phyloP scores from a whole-genome alignment of 2,113 vertebrate genomes.

The Upupa epops region DNA sequence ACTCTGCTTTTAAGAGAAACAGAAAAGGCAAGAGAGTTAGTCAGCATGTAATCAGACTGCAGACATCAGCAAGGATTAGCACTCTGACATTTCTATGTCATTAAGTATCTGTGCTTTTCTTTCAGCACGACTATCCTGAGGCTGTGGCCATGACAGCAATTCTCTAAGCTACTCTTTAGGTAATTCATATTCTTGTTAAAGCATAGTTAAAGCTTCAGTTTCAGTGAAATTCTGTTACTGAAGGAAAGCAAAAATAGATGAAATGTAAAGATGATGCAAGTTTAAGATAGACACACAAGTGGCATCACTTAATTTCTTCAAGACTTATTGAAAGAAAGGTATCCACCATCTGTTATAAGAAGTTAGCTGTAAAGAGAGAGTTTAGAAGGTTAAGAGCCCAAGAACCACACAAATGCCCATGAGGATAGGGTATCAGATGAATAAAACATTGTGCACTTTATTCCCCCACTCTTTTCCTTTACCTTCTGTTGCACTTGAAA shows the following conservation, averaged over 20 bases:
- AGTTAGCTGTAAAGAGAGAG: conserved; percentile 67
- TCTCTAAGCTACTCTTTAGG: neutral
- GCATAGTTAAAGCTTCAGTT: neutral
- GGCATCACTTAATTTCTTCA: neutral
- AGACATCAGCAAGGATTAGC: conserved; percentile 66
- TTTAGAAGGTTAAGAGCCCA: conserved; percentile 77
- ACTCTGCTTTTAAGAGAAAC: conserved; percentile 59
- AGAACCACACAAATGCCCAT: conserved; percentile 73
- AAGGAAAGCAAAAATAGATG: conserved; percentile 63
- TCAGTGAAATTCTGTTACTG: conserved; percentile 21
- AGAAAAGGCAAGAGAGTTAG: conserved; percentile 65
- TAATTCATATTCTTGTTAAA: conserved; percentile 11
- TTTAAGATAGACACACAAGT: conserved; percentile 2
- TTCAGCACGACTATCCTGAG: neutral
- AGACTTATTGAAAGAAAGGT: conserved; percentile 5
- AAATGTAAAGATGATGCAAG: conserved; percentile 35
- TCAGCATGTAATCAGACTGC: conserved; percentile 50
- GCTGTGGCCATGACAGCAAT: neutral
- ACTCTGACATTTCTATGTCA: neutral
- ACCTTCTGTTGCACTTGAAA: conserved; percentile 92
- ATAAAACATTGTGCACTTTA: conserved; percentile 22
- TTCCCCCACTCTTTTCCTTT: conserved; percentile 75
- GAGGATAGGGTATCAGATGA: conserved; percentile 62
- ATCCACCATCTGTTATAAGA: conserved; percentile 71
- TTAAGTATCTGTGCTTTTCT: conserved; percentile 61